Conservation (phyloP, 2,888 invertebrate genomes). For the Choreutis nemorana region DNA sequence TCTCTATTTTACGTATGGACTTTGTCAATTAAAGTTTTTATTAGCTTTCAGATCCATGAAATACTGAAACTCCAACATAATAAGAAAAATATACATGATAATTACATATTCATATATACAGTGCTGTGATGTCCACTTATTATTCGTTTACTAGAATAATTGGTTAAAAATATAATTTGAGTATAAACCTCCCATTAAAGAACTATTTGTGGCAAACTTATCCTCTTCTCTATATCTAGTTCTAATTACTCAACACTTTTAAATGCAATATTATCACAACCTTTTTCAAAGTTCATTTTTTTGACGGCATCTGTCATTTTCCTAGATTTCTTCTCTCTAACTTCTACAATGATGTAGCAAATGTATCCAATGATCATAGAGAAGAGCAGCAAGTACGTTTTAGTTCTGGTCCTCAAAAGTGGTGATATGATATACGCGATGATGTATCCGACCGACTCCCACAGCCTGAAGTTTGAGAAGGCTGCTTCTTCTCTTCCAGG, state of each 20-base stretch:
- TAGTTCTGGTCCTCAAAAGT: constrained; percentile 53
- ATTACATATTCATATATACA: no score
- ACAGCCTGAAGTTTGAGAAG: constrained; percentile 74
- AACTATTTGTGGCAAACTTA: no score
- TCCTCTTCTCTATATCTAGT: no score
- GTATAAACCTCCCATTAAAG: no score
- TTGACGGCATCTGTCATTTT: constrained; percentile 19
- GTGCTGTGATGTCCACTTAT: no score
- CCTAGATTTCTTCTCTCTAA: constrained; percentile 25
- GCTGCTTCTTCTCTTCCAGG: constrained; percentile 70
- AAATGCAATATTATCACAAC: constrained; percentile 46
- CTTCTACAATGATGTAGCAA: constrained; percentile 58
- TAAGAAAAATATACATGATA: no score
- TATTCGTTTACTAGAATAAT: no score
- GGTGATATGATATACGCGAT: constrained; percentile 68
- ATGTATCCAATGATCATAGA: constrained; percentile 56
- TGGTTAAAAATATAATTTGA: no score
- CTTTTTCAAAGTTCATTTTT: constrained; percentile 21
- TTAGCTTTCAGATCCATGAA: no score
- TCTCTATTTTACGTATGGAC: no score
- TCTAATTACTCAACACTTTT: constrained; percentile 25
- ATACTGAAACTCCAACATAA: no score
- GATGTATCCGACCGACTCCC: constrained; percentile 74
- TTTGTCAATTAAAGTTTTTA: no score
- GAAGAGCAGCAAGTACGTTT: constrained; percentile 58